These are phyloP conservation scores for Sylvicola fuscatus DNA, from an alignment of 2,888 invertebrate genomes.

Conservation along the genomic window DNA sequence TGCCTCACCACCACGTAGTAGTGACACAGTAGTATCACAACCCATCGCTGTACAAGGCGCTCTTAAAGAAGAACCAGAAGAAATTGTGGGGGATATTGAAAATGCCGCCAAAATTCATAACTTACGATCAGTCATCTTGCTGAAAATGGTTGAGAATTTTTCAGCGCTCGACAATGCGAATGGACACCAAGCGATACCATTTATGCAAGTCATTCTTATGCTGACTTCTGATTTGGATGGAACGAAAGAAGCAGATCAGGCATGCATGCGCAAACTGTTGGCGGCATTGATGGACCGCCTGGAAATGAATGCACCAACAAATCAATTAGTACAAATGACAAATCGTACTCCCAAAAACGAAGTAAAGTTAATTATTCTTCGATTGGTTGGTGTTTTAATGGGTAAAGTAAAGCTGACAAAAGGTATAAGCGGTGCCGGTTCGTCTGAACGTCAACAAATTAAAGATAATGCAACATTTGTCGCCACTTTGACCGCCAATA, in stretches of 20 bases:
- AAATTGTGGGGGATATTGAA: slow-evolving; percentile 14
- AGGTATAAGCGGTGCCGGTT: slow-evolving; percentile 14
- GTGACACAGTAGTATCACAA: slow-evolving; percentile 4
- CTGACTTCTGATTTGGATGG: slow-evolving; percentile 75
- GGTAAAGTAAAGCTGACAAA: slow-evolving; percentile 23
- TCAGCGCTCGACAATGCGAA: slow-evolving; percentile 54
- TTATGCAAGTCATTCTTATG: slow-evolving; percentile 81
- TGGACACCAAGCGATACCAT: slow-evolving; percentile 74
- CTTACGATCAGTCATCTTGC: slow-evolving; percentile 36
- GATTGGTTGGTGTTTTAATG: slow-evolving; percentile 50
- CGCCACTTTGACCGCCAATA: slow-evolving; percentile 47
- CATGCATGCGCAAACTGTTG: slow-evolving; percentile 55
- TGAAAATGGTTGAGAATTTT: slow-evolving; percentile 56
- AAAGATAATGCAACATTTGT: slow-evolving; percentile 34
- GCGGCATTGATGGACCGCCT: slow-evolving; percentile 50
- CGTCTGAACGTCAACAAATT: slow-evolving; percentile 19
- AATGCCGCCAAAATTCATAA: slow-evolving; percentile 21
- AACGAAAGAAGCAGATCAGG: slow-evolving; percentile 58
- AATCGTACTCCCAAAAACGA: slow-evolving; percentile 53
- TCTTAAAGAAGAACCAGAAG: slow-evolving; percentile 14
- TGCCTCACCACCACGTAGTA: slow-evolving; percentile 18
- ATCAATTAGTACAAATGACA: slow-evolving; percentile 21
- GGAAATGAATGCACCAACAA: slow-evolving; percentile 35
- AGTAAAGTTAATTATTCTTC: slow-evolving; percentile 71
- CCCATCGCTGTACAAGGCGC: slow-evolving; percentile 9